Base-by-base conservation (phyloP, 2,113 vertebrate genomes). In the Erythrocercus mccallii region DNA sequence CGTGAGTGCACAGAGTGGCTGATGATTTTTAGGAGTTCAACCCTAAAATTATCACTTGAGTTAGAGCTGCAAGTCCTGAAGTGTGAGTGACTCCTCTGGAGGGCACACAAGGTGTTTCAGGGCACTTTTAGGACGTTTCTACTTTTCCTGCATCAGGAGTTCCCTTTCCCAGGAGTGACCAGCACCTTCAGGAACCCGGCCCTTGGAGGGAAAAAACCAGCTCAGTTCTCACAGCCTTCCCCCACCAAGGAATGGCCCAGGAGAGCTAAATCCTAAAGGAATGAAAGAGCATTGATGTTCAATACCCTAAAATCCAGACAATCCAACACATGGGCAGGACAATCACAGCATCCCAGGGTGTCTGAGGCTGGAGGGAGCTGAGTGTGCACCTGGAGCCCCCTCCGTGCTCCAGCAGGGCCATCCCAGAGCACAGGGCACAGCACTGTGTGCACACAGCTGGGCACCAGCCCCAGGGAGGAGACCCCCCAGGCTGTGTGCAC, bases 331-430 rank as follows among this genome's bases (percentile, higher is more conserved):
- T 1, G 9, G 27, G 35, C 28, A 2, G 1, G 54, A 70, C 7
- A 48, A 12, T 4, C 37, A 18, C 45, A 86, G 21, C 0, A 9
- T 4, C 4, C 12, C 24, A 8, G 28, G 1, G 0, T 9, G 28
- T 10, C 6, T 24, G 2, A 69, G 38, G 47, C 12, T 61, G 72
- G 0, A 12, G 33, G 37, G 65, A 60, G 80, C 37, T 1, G 1
- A 35, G 80, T 0, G 25, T 65, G 45, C 77, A 37, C 20, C 31
- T n/a, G 48, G 66, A 2, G 47, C 25, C 66, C 25, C 54, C 53
- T 56, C 53, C 19, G 4, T 56, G 53, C 19, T 13, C 31, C 53
- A 56, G 53, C 53, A 56, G 53, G 53, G 53, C 53, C 54, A 56
- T 56, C 31, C 31, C 54, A 56, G 54, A 56, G 54, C 54, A 5